Evolutionary conservation across 1,140 invertebrate species (phyloP).

Genomic region (Drosophila subobscura): DNA sequence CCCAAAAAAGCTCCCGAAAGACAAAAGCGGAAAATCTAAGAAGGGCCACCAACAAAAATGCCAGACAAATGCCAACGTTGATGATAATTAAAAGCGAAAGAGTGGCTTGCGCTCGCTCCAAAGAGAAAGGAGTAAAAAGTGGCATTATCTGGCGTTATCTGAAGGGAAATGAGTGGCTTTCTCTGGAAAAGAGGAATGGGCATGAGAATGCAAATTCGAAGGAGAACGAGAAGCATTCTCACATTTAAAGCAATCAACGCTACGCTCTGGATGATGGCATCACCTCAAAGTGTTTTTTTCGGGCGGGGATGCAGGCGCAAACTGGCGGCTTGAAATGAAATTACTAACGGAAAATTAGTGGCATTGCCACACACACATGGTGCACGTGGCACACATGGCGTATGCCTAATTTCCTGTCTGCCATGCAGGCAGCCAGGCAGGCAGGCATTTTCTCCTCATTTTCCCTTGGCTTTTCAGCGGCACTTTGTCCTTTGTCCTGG

Average conservation of each 20-base stretch:
- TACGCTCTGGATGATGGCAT: slow-evolving; percentile 15
- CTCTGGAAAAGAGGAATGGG: not conserved
- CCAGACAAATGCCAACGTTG: slow-evolving; percentile 61
- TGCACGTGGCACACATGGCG: slow-evolving; percentile 49
- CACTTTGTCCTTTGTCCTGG: slow-evolving; percentile 23
- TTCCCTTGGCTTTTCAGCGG: not conserved
- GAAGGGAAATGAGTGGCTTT: slow-evolving; percentile 23
- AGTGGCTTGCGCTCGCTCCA: not conserved
- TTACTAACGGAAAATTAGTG: slow-evolving; percentile 79
- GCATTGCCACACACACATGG: slow-evolving; percentile 18
- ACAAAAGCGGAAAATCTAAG: slow-evolving; percentile 29
- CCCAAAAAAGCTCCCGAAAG: slow-evolving; percentile 3
- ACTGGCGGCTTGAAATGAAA: slow-evolving; percentile 57
- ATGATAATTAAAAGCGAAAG: slow-evolving; percentile 74
- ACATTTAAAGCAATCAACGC: slow-evolving; percentile 10
- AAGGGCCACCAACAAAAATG: slow-evolving; percentile 31
- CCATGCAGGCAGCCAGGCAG: not conserved
- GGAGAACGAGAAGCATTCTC: slow-evolving; percentile 15
- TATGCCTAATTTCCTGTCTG: slow-evolving; percentile 71
- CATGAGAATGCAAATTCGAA: not conserved
- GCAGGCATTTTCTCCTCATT: slow-evolving; percentile 9
- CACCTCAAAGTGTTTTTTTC: slow-evolving; percentile 31
- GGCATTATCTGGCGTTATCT: slow-evolving; percentile 8
- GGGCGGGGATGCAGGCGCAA: slow-evolving; percentile 7
- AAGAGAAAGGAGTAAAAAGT: slow-evolving; percentile 8